Percentiles rank a stretch among this genome's conserved stretches.
These are phyloP conservation scores for Astatoreochromis straeleni DNA, from an alignment of 2,113 vertebrate species.

Conservation along the genomic window DNA sequence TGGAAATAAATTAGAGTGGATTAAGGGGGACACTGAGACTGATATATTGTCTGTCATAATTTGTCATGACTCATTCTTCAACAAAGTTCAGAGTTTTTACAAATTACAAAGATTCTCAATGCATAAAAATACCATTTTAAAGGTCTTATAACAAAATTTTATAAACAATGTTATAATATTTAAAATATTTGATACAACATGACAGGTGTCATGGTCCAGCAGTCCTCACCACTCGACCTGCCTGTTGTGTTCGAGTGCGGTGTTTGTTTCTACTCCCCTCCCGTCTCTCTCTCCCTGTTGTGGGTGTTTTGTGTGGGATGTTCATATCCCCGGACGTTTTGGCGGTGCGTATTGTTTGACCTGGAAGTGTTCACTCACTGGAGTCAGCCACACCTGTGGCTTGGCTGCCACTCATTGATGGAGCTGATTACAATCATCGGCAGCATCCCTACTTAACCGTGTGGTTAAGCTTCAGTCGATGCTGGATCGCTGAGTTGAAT, in stretches of 20 bases:
- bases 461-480: neutral
- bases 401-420: neutral
- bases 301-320: neutral
- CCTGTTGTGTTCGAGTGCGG: neutral
- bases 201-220: neutral
- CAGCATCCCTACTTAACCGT: neutral
- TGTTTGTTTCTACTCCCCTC: neutral
- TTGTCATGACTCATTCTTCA: neutral
- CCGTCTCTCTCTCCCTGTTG: neutral
- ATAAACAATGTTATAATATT: neutral
- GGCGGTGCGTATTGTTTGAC: neutral
- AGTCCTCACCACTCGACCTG: neutral
- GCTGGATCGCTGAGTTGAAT: neutral
- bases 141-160: neutral
- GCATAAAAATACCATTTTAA: neutral
- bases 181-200: neutral
- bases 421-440: neutral
- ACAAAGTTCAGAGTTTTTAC: neutral
- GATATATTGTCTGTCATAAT: conserved; percentile 8
- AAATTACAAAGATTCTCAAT: neutral
- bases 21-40: neutral
- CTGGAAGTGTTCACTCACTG: neutral
- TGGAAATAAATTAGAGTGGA: neutral
- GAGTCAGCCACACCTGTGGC: neutral
- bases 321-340: neutral